These are phyloP conservation scores for Heterocephalus glaber DNA, from an alignment of 2,113 vertebrate species.

Conservation along the genomic window DNA sequence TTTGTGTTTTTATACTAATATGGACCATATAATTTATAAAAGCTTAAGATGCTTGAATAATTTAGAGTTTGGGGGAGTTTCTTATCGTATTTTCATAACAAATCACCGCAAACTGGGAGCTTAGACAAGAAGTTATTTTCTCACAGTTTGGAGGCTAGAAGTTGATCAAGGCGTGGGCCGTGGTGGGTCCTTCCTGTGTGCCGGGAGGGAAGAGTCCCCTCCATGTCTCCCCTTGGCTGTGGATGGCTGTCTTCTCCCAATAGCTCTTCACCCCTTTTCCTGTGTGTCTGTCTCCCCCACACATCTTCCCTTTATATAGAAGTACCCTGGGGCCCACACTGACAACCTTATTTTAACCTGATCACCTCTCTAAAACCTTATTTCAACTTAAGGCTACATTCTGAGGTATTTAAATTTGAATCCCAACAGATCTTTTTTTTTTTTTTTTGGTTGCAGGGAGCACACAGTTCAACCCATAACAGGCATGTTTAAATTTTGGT, in stretches of 20 bases:
- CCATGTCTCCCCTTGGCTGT: accelerated
- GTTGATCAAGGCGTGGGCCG: neutral
- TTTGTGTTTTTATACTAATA: neutral
- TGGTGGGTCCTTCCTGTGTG: accelerated
- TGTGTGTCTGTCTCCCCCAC: neutral
- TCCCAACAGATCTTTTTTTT: neutral
- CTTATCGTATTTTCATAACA: no score
- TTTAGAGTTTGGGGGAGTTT: neutral
- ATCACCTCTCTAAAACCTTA: neutral
- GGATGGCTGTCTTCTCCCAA: neutral
- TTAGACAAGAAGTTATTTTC: neutral
- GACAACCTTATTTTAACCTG: neutral
- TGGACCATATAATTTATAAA: neutral
- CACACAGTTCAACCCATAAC: neutral
- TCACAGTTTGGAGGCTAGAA: neutral
- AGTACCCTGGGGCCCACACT: accelerated
- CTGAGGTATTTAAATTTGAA: neutral
- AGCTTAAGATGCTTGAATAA: neutral
- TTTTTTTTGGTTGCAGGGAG: neutral
- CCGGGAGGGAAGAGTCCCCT: accelerated
- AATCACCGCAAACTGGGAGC: accelerated
- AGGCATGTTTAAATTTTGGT: neutral
- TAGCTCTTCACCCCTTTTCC: accelerated
- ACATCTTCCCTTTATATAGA: no score
- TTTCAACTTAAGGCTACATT: neutral